Evolutionary conservation across 1,140 invertebrate genomes (phyloP).

Genomic region (Heliconius nattereri): DNA sequence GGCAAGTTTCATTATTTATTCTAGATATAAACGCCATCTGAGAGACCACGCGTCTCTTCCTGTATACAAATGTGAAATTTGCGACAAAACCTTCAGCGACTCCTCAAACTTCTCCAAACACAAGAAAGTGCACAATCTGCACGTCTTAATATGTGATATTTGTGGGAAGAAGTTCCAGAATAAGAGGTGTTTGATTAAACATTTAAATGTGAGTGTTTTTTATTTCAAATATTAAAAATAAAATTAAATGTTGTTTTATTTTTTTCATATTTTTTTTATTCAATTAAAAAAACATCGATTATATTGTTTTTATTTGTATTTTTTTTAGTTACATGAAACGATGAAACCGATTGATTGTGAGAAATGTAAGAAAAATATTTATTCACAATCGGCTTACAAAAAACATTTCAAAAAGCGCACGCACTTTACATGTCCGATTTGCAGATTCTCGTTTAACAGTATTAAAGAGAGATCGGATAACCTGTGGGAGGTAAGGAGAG

Average conservation of each 20-base stretch:
- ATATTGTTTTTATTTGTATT: background rate
- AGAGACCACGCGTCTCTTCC: conserved; percentile 64
- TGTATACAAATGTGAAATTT: conserved; percentile 66
- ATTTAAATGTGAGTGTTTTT: conserved; percentile 56
- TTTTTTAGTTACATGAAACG: conserved; percentile 45
- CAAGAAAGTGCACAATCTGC: conserved; percentile 67
- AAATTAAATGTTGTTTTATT: no score
- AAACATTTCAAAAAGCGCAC: conserved; percentile 44
- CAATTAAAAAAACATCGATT: no score
- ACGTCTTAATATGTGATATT: conserved; percentile 55
- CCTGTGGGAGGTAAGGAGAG: conserved; percentile 43
- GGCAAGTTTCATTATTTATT: background rate
- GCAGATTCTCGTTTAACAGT: conserved; percentile 12
- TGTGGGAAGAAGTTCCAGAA: conserved; percentile 69
- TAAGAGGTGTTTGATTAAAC: conserved; percentile 50
- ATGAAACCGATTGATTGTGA: conserved; percentile 46
- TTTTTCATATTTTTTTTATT: no score
- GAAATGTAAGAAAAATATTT: conserved; percentile 50
- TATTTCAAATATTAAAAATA: no score
- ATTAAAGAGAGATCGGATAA: conserved; percentile 52
- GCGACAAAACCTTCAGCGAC: conserved; percentile 69
- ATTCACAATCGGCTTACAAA: conserved; percentile 45
- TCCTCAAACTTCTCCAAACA: conserved; percentile 75
- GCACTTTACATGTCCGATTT: conserved; percentile 35
- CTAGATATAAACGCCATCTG: conserved; percentile 63